These are phyloP conservation scores for Bombus confusus DNA, from an alignment of 1,140 invertebrate genomes.

Conservation along the genomic window DNA sequence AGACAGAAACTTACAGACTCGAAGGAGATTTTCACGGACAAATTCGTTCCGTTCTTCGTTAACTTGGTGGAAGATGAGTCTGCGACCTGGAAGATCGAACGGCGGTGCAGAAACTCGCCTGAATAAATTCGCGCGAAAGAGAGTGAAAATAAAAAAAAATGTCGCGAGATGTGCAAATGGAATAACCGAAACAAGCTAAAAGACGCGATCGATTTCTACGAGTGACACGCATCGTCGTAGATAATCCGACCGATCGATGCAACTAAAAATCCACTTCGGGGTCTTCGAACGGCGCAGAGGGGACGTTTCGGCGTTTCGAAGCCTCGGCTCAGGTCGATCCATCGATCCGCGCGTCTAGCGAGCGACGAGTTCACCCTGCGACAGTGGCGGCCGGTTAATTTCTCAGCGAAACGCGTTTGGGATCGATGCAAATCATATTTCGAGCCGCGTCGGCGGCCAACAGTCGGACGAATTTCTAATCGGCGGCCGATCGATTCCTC, in stretches of 20 bases:
- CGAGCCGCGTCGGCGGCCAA: not conserved
- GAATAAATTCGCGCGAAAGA: no score
- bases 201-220: not conserved
- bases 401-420: not conserved
- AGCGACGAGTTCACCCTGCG: not conserved
- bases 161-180: not conserved
- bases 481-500: slow-evolving; percentile 25
- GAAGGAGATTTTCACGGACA: no score
- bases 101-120: no score
- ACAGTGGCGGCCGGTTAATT: not conserved
- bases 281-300: not conserved
- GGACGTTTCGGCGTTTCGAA: no score
- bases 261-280: not conserved
- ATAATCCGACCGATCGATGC: not conserved
- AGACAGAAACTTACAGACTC: no score
- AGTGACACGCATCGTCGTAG: not conserved
- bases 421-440: slow-evolving; percentile 32
- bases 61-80: no score
- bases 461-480: slow-evolving; percentile 32
- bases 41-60: no score
- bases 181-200: not conserved
- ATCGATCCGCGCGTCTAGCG: not conserved
- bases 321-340: not conserved
- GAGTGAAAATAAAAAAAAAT: no score
- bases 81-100: no score